phyloP scores from a whole-genome alignment of 1,140 invertebrate genomes.

The Hycleus cichorii region DNA sequence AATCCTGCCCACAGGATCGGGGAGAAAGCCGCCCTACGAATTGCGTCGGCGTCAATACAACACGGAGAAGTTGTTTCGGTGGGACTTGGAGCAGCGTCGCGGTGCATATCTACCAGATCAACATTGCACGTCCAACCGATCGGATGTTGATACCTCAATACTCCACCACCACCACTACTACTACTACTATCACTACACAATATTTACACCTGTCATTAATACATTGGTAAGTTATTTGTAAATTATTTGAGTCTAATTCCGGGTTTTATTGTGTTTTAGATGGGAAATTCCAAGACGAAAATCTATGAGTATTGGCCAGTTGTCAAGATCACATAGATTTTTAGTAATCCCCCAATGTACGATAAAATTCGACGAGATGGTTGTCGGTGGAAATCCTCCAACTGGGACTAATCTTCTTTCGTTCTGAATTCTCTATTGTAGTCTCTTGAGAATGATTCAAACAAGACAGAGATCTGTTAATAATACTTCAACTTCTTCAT shows the following conservation, averaged over 20 bases:
- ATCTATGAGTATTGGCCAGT: constrained; percentile 30
- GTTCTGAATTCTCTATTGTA: background rate
- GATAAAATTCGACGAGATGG: constrained; percentile 23
- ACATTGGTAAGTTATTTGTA: background rate
- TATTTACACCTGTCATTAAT: background rate
- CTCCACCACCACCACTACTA: background rate
- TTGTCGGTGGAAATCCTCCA: constrained; percentile 8
- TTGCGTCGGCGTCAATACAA: constrained; percentile 35
- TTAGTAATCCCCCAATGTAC: background rate
- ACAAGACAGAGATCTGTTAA: too few species aligned
- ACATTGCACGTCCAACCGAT: constrained; percentile 19
- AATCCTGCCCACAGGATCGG: constrained; percentile 39
- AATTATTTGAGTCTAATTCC: background rate
- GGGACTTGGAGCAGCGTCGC: constrained; percentile 17
- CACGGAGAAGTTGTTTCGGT: constrained; percentile 12
- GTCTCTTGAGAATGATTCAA: too few species aligned
- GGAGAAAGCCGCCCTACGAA: constrained; percentile 33
- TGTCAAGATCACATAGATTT: constrained; percentile 21
- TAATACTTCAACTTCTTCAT: too few species aligned
- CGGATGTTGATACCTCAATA: constrained; percentile 14
- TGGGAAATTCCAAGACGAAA: constrained; percentile 24
- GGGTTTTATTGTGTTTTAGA: background rate
- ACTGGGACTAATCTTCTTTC: constrained; percentile 7
- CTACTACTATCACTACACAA: background rate
- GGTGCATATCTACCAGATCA: constrained; percentile 24